Base-by-base conservation (phyloP, 2,888 invertebrate species). In the Chironomus tentans region DNA sequence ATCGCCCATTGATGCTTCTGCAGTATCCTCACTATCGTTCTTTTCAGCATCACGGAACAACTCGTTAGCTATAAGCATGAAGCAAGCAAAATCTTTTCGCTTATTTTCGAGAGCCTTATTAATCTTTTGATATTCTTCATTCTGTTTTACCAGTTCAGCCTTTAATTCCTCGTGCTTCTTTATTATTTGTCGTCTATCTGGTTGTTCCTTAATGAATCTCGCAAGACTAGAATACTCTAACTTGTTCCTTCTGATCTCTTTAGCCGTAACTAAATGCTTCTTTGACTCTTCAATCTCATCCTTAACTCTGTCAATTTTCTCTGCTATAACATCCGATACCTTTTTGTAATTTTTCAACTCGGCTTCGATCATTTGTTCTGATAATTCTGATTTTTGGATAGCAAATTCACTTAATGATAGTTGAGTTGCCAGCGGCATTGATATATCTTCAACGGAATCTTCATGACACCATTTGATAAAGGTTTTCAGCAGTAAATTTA, bases 141-240 rank as follows among this genome's bases (percentile, higher is more conserved):
- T 86, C 77, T 93, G 84, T 77, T 84, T 86, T 24, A 86, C 85
- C 21, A 94, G 83, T 80, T 94, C 92, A 15, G 88, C 87, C 81
- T 90, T 89, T 48, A 93, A 83, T 50, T 87, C 24, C 86, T 85
- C 24, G 1, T 95, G 85, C 78, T 89, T 86, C 78, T 91, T 89
- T 77, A 87, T 84, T 0, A 92, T 94, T 78, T 92, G 91, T 80
- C 91, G 91, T 79, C 97, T 87, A 81, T 95, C 95, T 0, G 97
- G 96, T 81, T 97, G 95, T 80, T 92, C 90, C 79, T 91, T 92
- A 78, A 97, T 97, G 0, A 95, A 90, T 82, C 94, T 94, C 0
- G 97, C 97, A 61, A 97, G 81, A 12, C 95, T 91, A 85, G 97
- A 96, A 84, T 97, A 97, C 82, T 97, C 96, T 85, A 93, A 91